A percentile compares a stretch with the other conserved stretches of the same genome.
Evolutionary conservation across 2,797 vertebrate species (phyloP).

Genomic region (Coregonus sp.): DNA sequence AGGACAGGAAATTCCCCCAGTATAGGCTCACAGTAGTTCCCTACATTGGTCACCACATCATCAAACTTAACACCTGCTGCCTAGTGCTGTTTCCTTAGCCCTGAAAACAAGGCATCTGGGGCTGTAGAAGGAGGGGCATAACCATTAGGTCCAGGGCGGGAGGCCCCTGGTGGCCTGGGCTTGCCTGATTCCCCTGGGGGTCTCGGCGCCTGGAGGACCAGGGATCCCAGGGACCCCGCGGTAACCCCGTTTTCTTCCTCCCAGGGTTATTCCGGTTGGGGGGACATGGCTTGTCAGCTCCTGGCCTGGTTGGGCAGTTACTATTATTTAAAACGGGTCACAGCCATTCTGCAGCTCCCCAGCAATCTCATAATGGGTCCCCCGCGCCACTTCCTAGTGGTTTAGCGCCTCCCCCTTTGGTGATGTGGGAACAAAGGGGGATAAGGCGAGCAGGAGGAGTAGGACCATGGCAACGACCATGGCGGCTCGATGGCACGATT

Average conservation of each 20-base stretch:
- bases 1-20: constrained; percentile 87
- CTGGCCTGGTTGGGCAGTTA: constrained; percentile 69
- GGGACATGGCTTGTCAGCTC: constrained; percentile 69
- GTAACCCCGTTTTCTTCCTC: constrained; percentile 81
- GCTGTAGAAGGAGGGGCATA: constrained; percentile 81
- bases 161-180: constrained; percentile 80
- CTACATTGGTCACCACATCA: constrained; percentile 88
- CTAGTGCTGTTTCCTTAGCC: constrained; percentile 83
- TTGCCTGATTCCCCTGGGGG: constrained; percentile 80
- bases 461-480: constrained; percentile 88
- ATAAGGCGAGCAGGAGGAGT: constrained; percentile 84
- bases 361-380: constrained; percentile 84
- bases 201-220: constrained; percentile 77
- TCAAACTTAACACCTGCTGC: constrained; percentile 86
- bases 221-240: constrained; percentile 74
- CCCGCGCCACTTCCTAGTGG: constrained; percentile 58
- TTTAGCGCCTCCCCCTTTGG: constrained; percentile 67
- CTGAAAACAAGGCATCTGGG: constrained; percentile 88
- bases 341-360: constrained; percentile 87
- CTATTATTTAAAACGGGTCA: constrained; percentile 83
- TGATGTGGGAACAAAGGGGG: constrained; percentile 86
- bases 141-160: constrained; percentile 80
- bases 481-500: constrained; percentile 84
- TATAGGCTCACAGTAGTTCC: constrained; percentile 88
- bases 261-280: constrained; percentile 82